Evolutionary conservation across 2,797 vertebrate genomes (phyloP), one percentile per base, ranked within the genome.

Genomic region (Cirrhinus mrigala): DNA sequence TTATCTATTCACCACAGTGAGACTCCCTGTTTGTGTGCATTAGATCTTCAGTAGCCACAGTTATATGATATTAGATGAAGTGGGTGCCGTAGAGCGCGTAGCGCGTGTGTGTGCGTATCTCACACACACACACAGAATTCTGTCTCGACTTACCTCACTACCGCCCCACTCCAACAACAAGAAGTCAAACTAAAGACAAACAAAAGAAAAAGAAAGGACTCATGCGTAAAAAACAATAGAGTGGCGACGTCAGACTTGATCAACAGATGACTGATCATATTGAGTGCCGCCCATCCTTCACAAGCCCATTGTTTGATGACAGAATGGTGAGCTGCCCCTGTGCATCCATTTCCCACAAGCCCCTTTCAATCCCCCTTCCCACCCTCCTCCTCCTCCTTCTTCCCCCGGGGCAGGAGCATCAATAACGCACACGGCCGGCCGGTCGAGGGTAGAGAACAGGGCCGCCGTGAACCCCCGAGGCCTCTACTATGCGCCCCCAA

Each of bases 191-290:
- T 83, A 87, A 84, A 88, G 87, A 86, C 87, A 85, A 37, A 48
- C 16, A 74, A 85, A 69, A 92, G 81, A 82, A 88, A 88, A 90
- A 91, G 74, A 58, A 48, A 62, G 40, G 64, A 78, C 58, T 60
- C 0, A 85, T 89, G 11, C 0, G 85, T 64, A 2, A 83, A 86
- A 73, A 88, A 83, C 76, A 40, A 62, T 69, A 84, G 69, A 79
- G 79, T 87, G 90, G 83, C 88, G 87, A 90, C 64, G 88, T 76
- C 86, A 90, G 90, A 98, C 97, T 99, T 98, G 97, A 98, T 98
- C 97, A 98, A 98, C 96, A 97, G 95, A 97, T 98, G 98, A 99
- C 97, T 96, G 97, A 99, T 99, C 97, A 96, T 97, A 95, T 95
- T 96, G 94, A 90, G 94, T 73, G 92, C 2, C 40, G 94, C 93